These are phyloP conservation scores for Orthosia gothica DNA, from an alignment of 2,888 invertebrate genomes.

Conservation along the genomic window DNA sequence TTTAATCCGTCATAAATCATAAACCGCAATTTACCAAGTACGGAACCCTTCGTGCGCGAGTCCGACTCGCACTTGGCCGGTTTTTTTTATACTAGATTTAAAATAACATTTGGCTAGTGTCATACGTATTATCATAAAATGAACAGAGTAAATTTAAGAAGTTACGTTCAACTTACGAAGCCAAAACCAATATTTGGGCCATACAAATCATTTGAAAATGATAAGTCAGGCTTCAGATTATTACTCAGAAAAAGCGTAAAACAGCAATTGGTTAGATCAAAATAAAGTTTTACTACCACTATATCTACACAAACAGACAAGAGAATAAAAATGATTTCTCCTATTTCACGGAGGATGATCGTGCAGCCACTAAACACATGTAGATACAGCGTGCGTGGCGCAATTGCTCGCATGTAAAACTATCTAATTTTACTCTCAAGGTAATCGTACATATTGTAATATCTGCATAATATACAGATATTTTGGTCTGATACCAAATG, in stretches of 20 bases:
- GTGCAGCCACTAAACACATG: constrained; percentile 73
- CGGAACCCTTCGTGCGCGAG: too few relatives aligned
- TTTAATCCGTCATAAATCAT: too few relatives aligned
- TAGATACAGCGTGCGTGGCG: constrained; percentile 70
- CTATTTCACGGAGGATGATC: constrained; percentile 52
- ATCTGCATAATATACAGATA: constrained; percentile 84
- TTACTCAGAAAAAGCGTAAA: constrained; percentile 33
- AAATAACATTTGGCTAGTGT: neutral
- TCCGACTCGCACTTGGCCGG: too few relatives aligned
- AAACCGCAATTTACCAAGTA: too few relatives aligned
- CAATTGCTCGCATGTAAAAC: constrained; percentile 78
- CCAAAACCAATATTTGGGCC: constrained; percentile 1
- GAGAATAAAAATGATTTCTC: constrained; percentile 49
- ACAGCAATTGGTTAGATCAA: constrained; percentile 39
- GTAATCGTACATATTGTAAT: constrained; percentile 83
- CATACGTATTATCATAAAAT: neutral
- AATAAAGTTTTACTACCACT: constrained; percentile 49
- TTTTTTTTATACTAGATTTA: neutral
- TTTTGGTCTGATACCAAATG: constrained; percentile 78
- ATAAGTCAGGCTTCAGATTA: constrained; percentile 23
- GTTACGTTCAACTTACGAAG: neutral
- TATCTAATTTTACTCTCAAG: constrained; percentile 86
- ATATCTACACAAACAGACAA: constrained; percentile 45
- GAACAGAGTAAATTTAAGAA: too few relatives aligned
- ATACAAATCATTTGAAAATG: constrained; percentile 23